Conservation (phyloP, 2,888 invertebrate species). For the Ceriagrion tenellum region DNA sequence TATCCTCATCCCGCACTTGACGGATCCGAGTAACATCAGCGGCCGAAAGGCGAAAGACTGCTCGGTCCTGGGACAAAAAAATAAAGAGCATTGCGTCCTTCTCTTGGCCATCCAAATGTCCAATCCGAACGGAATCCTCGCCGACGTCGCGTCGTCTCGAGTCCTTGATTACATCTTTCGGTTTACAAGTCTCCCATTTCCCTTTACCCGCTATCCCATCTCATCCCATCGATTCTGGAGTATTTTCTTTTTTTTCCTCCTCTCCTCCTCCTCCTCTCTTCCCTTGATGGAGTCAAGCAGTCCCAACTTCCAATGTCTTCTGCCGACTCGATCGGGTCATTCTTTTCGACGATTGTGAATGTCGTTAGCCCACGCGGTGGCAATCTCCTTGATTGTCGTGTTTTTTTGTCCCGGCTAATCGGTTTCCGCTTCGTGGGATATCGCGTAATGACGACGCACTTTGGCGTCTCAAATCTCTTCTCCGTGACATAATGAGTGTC, state of each 20-base stretch:
- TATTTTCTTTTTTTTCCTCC: neutral
- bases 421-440: neutral
- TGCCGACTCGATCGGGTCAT: constrained; percentile 1
- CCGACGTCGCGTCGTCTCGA: neutral
- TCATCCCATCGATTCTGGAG: neutral
- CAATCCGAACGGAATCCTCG: neutral
- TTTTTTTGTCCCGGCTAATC: neutral
- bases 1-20: neutral
- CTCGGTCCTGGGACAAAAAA: neutral
- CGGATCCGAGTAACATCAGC: neutral
- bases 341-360: constrained; percentile 32
- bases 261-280: too few species aligned
- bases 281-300: constrained; percentile 2
- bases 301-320: neutral
- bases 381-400: constrained; percentile 19
- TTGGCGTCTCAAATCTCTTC: neutral
- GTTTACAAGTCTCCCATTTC: neutral
- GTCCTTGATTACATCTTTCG: constrained; percentile 31
- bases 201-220: neutral
- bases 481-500: neutral
- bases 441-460: neutral
- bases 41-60: neutral
- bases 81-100: neutral
- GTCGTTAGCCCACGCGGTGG: constrained; percentile 7
- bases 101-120: neutral